phyloP scores from a whole-genome alignment of 1,140 invertebrate species.

The Drosophila prosaltans region DNA sequence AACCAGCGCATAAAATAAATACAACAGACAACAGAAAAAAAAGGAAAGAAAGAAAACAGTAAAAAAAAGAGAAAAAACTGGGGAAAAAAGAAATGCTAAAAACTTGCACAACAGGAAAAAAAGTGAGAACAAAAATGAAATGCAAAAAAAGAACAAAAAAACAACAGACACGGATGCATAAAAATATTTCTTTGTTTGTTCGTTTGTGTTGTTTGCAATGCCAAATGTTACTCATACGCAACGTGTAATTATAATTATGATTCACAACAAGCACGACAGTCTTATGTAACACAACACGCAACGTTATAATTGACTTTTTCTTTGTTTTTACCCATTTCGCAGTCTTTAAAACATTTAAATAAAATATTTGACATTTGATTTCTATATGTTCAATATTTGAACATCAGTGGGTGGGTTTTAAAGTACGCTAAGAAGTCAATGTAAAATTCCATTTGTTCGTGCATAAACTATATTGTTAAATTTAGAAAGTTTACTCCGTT shows the following conservation, averaged over 20 bases:
- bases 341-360: background rate
- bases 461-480: background rate
- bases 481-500: background rate
- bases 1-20: conserved; percentile 60
- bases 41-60: conserved; percentile 8
- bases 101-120: conserved; percentile 38
- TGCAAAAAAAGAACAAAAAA: conserved; percentile 27
- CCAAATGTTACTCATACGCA: conserved; percentile 56
- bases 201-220: conserved; percentile 31
- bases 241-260: conserved; percentile 60
- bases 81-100: conserved; percentile 28
- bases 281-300: conserved; percentile 19
- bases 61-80: conserved; percentile 41
- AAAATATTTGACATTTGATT: too few relatives aligned
- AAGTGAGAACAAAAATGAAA: conserved; percentile 17
- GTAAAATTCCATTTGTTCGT: too few relatives aligned
- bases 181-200: conserved; percentile 10
- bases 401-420: too few relatives aligned
- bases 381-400: background rate
- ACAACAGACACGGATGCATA: conserved; percentile 32
- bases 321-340: background rate
- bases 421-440: too few relatives aligned
- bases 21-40: conserved; percentile 30
- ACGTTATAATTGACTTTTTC: conserved; percentile 64
- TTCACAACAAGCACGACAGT: conserved; percentile 21